These are phyloP conservation scores for Nematopogon swammerdamellus DNA, from an alignment of 2,888 invertebrate species.

Conservation along the genomic window DNA sequence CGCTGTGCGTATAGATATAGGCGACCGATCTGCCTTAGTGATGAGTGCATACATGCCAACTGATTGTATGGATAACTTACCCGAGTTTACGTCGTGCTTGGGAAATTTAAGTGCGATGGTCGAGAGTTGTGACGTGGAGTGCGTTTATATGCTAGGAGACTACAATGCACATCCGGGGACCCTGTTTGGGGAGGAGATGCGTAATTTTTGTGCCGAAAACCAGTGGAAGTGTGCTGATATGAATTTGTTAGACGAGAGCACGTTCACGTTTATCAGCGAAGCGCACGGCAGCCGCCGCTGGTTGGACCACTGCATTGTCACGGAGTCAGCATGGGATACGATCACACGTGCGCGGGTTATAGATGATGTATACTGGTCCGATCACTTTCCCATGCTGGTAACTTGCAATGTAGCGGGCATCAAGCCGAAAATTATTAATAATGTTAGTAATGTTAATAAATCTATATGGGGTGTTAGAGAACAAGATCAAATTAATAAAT, in stretches of 20 bases:
- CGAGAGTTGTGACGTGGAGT: slow-evolving; percentile 5
- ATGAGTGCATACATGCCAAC: slow-evolving; percentile 4
- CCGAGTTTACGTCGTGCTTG: slow-evolving; percentile 5
- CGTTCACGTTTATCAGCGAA: not conserved
- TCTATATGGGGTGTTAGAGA: too few relatives aligned
- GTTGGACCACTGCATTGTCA: not conserved
- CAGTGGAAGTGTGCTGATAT: slow-evolving; percentile 4
- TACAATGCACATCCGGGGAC: slow-evolving; percentile 7
- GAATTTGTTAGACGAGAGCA: not conserved
- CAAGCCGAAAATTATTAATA: too few relatives aligned
- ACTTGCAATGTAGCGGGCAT: too few relatives aligned
- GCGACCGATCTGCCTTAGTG: not conserved
- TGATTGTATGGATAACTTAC: not conserved
- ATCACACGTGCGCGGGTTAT: too few relatives aligned
- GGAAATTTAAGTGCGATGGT: slow-evolving; percentile 6
- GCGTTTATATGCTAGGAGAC: slow-evolving; percentile 7
- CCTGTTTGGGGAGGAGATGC: slow-evolving; percentile 5
- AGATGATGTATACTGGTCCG: too few relatives aligned
- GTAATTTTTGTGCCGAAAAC: slow-evolving; percentile 4
- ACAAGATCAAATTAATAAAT: too few relatives aligned
- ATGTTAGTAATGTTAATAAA: too few relatives aligned
- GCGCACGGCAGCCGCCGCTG: not conserved
- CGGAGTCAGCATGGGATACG: not conserved
- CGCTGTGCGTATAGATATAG: not conserved
- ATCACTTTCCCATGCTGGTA: too few relatives aligned